These are phyloP conservation scores for Macrobrachium nipponense DNA, from an alignment of 1,140 invertebrate genomes.

Conservation along the genomic window DNA sequence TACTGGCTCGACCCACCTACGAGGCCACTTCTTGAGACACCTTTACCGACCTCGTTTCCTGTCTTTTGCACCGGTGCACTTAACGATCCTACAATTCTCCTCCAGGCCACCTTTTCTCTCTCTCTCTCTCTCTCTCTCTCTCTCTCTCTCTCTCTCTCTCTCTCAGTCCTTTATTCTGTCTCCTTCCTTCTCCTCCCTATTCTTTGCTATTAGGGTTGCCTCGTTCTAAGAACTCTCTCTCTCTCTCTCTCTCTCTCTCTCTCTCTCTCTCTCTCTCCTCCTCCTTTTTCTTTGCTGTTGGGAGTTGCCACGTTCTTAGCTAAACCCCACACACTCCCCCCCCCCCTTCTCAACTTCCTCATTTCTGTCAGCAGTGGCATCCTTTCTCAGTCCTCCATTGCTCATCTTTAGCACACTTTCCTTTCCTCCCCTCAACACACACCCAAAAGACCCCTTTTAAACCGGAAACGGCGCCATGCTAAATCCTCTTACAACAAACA, in stretches of 20 bases:
- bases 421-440: too few relatives aligned
- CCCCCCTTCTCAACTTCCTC: too few relatives aligned
- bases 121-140: not conserved
- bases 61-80: constrained; percentile 39
- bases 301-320: not conserved
- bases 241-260: not conserved
- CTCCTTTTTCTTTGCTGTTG: not conserved
- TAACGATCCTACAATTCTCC: constrained; percentile 27
- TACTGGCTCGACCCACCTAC: not conserved
- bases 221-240: not conserved
- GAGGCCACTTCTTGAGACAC: constrained; percentile 4
- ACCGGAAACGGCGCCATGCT: not conserved
- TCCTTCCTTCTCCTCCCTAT: not conserved
- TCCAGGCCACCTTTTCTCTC: not conserved
- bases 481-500: not conserved
- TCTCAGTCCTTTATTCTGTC: not conserved
- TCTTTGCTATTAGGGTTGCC: too few relatives aligned
- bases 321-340: too few relatives aligned
- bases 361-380: too few relatives aligned
- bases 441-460: too few relatives aligned
- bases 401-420: too few relatives aligned
- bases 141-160: not conserved
- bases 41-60: constrained; percentile 42
- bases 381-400: too few relatives aligned
- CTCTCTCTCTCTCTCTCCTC: not conserved